phyloP scores from a whole-genome alignment of 2,888 invertebrate species.

The Hirtodrosophila alboralis region DNA sequence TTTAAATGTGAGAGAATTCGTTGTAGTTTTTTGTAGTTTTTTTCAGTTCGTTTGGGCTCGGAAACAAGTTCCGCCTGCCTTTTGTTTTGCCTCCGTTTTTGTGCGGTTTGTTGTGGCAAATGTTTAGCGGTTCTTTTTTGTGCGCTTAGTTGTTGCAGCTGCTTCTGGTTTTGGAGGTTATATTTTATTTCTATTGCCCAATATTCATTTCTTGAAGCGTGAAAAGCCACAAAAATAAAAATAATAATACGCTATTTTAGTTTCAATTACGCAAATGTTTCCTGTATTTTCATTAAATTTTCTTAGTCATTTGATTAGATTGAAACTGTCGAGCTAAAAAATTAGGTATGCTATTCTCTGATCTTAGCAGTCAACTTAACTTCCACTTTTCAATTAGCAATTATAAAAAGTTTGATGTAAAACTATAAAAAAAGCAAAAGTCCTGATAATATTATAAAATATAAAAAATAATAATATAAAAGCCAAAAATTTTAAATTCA shows the following conservation, averaged over 20 bases:
- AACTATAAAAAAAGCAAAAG: too few species aligned
- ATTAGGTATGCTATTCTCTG: too few species aligned
- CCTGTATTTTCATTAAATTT: slow-evolving; percentile 21
- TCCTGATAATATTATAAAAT: too few species aligned
- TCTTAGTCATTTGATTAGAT: neutral
- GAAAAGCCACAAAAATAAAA: slow-evolving; percentile 17
- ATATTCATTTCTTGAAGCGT: slow-evolving; percentile 49
- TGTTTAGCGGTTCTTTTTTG: slow-evolving; percentile 57
- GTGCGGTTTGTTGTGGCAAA: slow-evolving; percentile 42
- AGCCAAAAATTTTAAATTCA: too few species aligned
- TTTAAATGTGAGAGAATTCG: slow-evolving; percentile 57
- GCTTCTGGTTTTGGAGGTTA: slow-evolving; percentile 44
- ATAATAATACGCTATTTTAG: slow-evolving; percentile 25
- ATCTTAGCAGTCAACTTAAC: too few species aligned
- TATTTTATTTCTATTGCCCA: slow-evolving; percentile 45
- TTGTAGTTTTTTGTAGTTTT: slow-evolving; percentile 10
- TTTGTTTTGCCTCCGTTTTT: slow-evolving; percentile 39
- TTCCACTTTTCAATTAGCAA: too few species aligned
- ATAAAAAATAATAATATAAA: too few species aligned
- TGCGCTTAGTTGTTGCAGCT: slow-evolving; percentile 21
- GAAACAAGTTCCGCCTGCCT: slow-evolving; percentile 58
- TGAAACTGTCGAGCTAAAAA: slow-evolving; percentile 2
- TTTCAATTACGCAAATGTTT: slow-evolving; percentile 39
- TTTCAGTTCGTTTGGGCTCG: slow-evolving; percentile 12
- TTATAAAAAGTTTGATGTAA: too few species aligned